These are phyloP conservation scores for Patella pellucida DNA, from an alignment of 2,888 invertebrate species.

Conservation along the genomic window DNA sequence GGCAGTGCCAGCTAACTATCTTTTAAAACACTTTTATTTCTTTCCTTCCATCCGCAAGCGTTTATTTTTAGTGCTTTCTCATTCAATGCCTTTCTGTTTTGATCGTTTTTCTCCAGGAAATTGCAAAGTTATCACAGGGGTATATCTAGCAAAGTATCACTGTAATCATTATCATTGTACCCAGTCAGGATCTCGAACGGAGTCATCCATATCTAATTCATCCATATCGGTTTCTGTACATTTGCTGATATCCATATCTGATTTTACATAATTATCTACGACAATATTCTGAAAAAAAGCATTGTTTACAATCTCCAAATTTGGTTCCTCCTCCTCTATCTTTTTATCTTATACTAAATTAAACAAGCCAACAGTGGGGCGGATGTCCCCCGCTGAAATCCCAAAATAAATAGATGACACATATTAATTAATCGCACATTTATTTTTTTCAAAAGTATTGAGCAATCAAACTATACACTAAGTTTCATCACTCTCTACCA, in stretches of 20 bases:
- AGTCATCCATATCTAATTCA: not conserved
- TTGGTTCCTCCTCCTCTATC: not conserved
- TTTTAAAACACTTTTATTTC: constrained; percentile 9
- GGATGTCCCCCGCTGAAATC: too few species aligned
- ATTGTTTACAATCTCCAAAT: not conserved
- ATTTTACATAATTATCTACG: not conserved
- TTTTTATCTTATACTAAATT: too few species aligned
- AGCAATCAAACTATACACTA: too few species aligned
- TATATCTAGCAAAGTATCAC: not conserved
- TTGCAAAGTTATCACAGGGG: too few species aligned
- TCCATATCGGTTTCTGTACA: not conserved
- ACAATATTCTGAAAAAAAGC: not conserved
- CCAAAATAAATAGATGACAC: too few species aligned
- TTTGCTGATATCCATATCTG: too few species aligned
- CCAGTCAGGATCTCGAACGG: not conserved
- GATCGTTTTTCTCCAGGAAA: too few species aligned
- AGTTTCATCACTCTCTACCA: too few species aligned
- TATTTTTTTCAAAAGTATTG: too few species aligned
- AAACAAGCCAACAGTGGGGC: too few species aligned
- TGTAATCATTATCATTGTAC: not conserved
- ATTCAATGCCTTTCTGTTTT: not conserved
- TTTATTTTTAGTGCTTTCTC: constrained; percentile 14
- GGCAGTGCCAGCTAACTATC: too few species aligned
- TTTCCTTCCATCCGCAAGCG: constrained; percentile 12
- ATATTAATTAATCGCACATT: too few species aligned